Evolutionary conservation across 1,140 invertebrate genomes (phyloP).

Genomic region (Solenopsis invicta): DNA sequence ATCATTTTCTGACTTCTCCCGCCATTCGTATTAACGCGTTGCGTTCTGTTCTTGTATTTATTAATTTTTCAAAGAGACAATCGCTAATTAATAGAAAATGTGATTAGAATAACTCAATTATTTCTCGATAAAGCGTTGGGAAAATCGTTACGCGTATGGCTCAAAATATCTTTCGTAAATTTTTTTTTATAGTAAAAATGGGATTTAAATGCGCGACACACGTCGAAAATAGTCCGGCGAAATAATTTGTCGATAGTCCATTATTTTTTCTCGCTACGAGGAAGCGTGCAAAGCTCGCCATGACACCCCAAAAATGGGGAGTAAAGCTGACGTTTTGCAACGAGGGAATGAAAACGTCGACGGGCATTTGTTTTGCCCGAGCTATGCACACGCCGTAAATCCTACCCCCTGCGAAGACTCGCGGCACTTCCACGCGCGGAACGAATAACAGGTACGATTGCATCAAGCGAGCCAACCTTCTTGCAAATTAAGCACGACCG

Average conservation of each 20-base stretch:
- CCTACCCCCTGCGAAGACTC: conserved; percentile 44
- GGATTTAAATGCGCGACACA: neutral
- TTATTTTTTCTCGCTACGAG: conserved; percentile 42
- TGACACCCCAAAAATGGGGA: conserved; percentile 41
- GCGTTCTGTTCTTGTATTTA: too few species aligned
- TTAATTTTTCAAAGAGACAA: neutral
- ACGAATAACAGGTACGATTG: conserved; percentile 62
- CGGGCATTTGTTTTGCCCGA: conserved; percentile 57
- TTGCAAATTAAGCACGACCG: conserved; percentile 64
- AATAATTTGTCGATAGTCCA: conserved; percentile 48
- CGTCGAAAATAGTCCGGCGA: conserved; percentile 23
- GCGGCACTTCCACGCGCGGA: conserved; percentile 30
- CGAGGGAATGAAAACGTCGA: conserved; percentile 65
- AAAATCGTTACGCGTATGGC: neutral
- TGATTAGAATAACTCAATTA: neutral
- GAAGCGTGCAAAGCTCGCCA: conserved; percentile 13
- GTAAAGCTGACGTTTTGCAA: conserved; percentile 42
- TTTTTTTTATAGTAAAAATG: conserved; percentile 16
- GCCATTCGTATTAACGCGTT: neutral
- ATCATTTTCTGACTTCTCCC: conserved; percentile 1
- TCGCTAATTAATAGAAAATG: neutral
- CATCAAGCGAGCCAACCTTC: conserved; percentile 34
- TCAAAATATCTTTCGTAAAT: neutral
- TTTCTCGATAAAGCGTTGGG: neutral
- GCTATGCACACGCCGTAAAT: conserved; percentile 58